A percentile compares a stretch with the other conserved stretches of the same genome.
These are phyloP conservation scores for Choreutis nemorana DNA, from an alignment of 2,888 invertebrate species.

Conservation along the genomic window DNA sequence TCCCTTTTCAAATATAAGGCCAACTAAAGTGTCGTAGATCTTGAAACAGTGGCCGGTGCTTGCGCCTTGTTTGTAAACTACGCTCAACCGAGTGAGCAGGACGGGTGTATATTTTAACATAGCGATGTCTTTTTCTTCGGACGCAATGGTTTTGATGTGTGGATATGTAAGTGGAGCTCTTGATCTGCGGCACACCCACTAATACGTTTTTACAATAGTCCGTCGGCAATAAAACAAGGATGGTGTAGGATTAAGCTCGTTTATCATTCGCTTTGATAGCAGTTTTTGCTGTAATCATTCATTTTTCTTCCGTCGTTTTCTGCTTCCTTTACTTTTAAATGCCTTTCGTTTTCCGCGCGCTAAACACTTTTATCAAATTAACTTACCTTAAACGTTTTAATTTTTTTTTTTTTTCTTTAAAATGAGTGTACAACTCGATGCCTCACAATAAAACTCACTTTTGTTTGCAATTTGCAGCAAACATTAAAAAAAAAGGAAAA, in stretches of 20 bases:
- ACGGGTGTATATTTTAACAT: no score
- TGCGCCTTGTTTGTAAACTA: conserved; percentile 1
- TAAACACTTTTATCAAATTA: conserved; percentile 47
- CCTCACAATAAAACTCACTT: no score
- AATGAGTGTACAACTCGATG: no score
- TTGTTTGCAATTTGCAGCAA: no score
- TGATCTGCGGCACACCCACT: no score
- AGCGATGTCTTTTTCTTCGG: no score
- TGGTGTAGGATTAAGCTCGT: conserved; percentile 61
- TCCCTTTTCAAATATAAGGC: conserved; percentile 40
- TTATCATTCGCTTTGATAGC: conserved; percentile 65
- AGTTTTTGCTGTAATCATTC: conserved; percentile 66
- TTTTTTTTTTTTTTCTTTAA: no score
- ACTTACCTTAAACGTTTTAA: conserved; percentile 19
- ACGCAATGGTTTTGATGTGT: no score
- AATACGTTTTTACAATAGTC: conserved; percentile 66
- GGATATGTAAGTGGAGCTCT: no score
- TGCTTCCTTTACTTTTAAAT: conserved; percentile 57
- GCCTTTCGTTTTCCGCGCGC: conserved; percentile 38
- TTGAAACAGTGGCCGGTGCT: neutral
- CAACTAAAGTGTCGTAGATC: conserved; percentile 49
- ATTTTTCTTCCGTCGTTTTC: conserved; percentile 64
- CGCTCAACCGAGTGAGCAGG: no score
- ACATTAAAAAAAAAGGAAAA: no score
- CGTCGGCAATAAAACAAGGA: conserved; percentile 61